Evolutionary conservation across 2,888 invertebrate genomes (phyloP).

Genomic region (Arrhopalites spinosus): DNA sequence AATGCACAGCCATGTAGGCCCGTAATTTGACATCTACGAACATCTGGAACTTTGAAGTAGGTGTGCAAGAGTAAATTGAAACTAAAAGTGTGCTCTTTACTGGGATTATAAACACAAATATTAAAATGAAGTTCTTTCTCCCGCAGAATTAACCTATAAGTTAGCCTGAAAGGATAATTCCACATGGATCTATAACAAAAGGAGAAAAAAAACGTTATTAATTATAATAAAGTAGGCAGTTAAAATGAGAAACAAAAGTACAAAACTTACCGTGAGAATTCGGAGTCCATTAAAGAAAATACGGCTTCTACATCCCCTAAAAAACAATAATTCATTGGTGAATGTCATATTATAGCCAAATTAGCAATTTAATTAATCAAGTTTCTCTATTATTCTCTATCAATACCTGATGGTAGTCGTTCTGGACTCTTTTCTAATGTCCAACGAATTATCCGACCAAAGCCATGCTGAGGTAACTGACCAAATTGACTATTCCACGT

Average conservation of each 20-base stretch:
- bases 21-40: constrained; percentile 86
- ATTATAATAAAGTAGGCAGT: too few relatives aligned
- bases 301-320: constrained; percentile 86
- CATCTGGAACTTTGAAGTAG: constrained; percentile 94
- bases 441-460: constrained; percentile 92
- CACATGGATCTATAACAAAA: constrained; percentile 71
- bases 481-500: background rate
- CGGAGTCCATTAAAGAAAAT: constrained; percentile 89
- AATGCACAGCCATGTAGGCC: constrained; percentile 90
- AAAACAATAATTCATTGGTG: too few relatives aligned
- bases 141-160: constrained; percentile 72
- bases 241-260: too few relatives aligned
- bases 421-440: constrained; percentile 86
- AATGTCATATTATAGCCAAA: too few relatives aligned
- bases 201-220: too few relatives aligned
- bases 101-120: constrained; percentile 91
- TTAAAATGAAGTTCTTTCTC: constrained; percentile 92
- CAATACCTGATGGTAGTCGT: constrained; percentile 74
- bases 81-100: constrained; percentile 85
- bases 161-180: constrained; percentile 75
- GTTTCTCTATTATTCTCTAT: too few relatives aligned
- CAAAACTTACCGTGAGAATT: constrained; percentile 71
- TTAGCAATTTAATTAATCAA: too few relatives aligned
- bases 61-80: constrained; percentile 93
- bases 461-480: constrained; percentile 84